Base-by-base conservation (phyloP, 1,140 invertebrate genomes). In the Hydropsyche tenuis region DNA sequence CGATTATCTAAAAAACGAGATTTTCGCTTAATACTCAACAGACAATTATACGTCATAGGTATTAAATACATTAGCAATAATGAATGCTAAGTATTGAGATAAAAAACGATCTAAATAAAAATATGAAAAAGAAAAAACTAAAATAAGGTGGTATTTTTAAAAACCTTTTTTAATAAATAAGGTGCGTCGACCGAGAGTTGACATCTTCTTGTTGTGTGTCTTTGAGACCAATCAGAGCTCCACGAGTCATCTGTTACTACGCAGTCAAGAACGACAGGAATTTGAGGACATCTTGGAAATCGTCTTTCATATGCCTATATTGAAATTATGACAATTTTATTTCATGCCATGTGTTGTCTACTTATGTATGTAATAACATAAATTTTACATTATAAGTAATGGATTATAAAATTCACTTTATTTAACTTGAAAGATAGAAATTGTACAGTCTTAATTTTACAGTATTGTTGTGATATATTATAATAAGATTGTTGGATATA, bases 141-240 rank as follows among this genome's bases (percentile, higher is more conserved):
- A n/a, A n/a, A n/a, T n/a, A n/a, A 56, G 75, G 70, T 68, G 3
- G 30, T 37, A 37, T 37, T 37, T 3, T 37, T n/a, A n/a, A n/a
- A n/a, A 82, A 96, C 94, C 88, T 98, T 98, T 85, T 97, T 98
- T 56, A 99, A 88, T 30, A 99, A 86, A 82, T 98, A 99, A 0
- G 97, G 97, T 18, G 95, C 96, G 74, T 99, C 97, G 0, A 98
- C 94, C 79, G 95, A 94, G 20, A 99, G 85, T 85, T 94, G 93
- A 82, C 96, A 99, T 69, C 93, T 88, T 70, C 97, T 85, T 78
- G 96, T 94, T n/a, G 96, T 93, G 63, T 92, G 88, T 80, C 93
- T 88, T 76, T 92, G 86, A 1, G 93, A 89, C 56, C 93, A 93
- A 82, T 96, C 94, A 70, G 92, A 88, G 77, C 89, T 89, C 78